Percentiles rank a stretch among this genome's conserved stretches.
phyloP scores from a whole-genome alignment of 2,797 vertebrate genomes.

The Rallus crepitans region DNA sequence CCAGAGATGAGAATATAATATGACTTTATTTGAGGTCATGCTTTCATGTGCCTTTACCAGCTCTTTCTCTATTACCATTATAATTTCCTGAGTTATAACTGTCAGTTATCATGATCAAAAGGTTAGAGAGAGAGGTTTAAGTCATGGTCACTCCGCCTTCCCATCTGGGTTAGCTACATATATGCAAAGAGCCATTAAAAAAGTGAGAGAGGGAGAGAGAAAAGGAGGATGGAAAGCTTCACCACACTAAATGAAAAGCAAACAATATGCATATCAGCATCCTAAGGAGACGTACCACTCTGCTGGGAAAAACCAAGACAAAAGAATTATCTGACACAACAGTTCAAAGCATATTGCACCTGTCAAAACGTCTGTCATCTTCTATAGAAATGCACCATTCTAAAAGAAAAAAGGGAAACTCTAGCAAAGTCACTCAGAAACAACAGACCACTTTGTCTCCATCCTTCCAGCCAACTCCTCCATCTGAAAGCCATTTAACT shows the following conservation, averaged over 20 bases:
- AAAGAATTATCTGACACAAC: conserved; percentile 91
- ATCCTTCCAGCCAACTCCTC: conserved; percentile 81
- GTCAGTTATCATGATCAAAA: not conserved
- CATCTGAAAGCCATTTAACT: conserved; percentile 86
- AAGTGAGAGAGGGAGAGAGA: conserved; percentile 59
- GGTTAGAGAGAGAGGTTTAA: not conserved
- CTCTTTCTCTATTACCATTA: not conserved
- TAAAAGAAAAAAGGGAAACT: conserved; percentile 83
- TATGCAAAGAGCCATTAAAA: conserved; percentile 60
- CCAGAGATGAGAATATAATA: not conserved
- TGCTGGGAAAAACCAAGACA: conserved; percentile 87
- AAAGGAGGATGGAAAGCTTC: conserved; percentile 71
- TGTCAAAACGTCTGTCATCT: conserved; percentile 92
- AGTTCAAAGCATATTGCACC: conserved; percentile 96
- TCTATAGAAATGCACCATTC: conserved; percentile 83
- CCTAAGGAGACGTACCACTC: conserved; percentile 80
- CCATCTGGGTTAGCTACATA: conserved; percentile 70
- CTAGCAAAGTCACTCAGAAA: conserved; percentile 85
- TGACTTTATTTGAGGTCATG: not conserved
- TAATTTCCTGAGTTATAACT: conserved; percentile 33
- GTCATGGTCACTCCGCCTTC: conserved; percentile 2
- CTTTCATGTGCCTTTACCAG: not conserved
- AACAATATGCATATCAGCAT: conserved; percentile 82
- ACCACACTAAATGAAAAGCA: conserved; percentile 79
- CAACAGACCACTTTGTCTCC: conserved; percentile 86